Evolutionary conservation across 2,888 invertebrate species (phyloP).

Genomic region (Drosophila borborema): DNA sequence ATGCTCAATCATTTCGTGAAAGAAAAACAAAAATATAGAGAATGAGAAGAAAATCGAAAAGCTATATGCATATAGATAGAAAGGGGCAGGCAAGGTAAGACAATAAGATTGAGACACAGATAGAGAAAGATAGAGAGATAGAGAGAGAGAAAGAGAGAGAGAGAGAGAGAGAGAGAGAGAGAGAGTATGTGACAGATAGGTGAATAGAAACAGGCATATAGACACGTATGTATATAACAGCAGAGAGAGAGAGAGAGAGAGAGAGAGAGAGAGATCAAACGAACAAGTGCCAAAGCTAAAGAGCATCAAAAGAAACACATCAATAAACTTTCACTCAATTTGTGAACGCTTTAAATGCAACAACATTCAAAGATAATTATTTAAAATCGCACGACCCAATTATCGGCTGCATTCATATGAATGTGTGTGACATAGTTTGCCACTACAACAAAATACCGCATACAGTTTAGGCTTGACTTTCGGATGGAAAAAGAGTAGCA

Average conservation of each 20-base stretch:
- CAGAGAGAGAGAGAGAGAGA: background rate
- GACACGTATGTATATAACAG: too few relatives aligned
- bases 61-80: too few relatives aligned
- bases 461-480: constrained; percentile 2
- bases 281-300: background rate
- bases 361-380: background rate
- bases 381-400: background rate
- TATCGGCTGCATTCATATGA: background rate
- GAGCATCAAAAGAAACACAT: background rate
- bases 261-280: background rate
- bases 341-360: background rate
- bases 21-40: too few relatives aligned
- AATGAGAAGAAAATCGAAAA: too few relatives aligned
- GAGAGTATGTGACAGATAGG: too few relatives aligned
- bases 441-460: background rate
- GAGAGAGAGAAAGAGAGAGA: too few relatives aligned
- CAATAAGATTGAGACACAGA: too few relatives aligned
- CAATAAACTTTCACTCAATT: background rate
- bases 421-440: background rate
- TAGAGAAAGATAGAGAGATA: too few relatives aligned
- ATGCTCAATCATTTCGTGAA: too few relatives aligned
- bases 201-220: too few relatives aligned
- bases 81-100: too few relatives aligned
- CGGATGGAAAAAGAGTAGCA: background rate
- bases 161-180: too few relatives aligned